Base-by-base conservation (phyloP, 2,888 invertebrate species). In the Drosophila algonquin region DNA sequence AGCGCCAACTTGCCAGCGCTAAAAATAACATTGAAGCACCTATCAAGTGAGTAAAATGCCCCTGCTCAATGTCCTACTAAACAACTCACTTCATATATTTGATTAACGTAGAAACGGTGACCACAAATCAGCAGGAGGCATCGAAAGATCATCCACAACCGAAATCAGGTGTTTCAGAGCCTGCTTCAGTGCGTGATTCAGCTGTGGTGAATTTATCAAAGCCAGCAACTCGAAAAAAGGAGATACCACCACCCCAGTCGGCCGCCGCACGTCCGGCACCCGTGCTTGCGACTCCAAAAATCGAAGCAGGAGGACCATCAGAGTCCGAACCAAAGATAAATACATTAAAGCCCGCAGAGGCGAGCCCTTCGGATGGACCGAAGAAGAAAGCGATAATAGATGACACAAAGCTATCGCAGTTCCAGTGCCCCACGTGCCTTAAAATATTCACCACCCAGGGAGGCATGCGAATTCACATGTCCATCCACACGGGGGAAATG, bases 401-500 rank as follows among this genome's bases (percentile, higher is more conserved):
- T 40, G 14, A 52, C 16, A 12, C 52, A 12, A 52, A 52, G n/a
- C 30, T 18, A n/a, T 30, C 16, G 18, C n/a, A 52, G n/a, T 54
- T 45, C 7, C 35, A 69, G 60, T 91, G 91, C 56, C 68, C 72
- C 0, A 78, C 76, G 5, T 91, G 91, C 63, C 71, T 70, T 0
- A 91, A 91, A 58, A 77, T 77, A 45, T 91, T 91, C 63, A 89
- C 80, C 35, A 90, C 91, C 1, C 63, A 74, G 6, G 89, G 91
- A 44, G 91, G 87, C 0, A 58, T 91, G 9, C 89, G 86, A 63
- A 84, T 89, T 21, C 91, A 91, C 54, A 87, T 86, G 67, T 76
- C 89, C 21, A 90, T 91, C 63, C 91, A 91, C 56, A 91, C 91
- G 0, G 91, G 91, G 0, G 91, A 81, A 44, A 51, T 91, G 77